A percentile compares a stretch with the other conserved stretches of the same genome.
Evolutionary conservation across 2,797 vertebrate species (phyloP).

Genomic region (Coluber constrictor): DNA sequence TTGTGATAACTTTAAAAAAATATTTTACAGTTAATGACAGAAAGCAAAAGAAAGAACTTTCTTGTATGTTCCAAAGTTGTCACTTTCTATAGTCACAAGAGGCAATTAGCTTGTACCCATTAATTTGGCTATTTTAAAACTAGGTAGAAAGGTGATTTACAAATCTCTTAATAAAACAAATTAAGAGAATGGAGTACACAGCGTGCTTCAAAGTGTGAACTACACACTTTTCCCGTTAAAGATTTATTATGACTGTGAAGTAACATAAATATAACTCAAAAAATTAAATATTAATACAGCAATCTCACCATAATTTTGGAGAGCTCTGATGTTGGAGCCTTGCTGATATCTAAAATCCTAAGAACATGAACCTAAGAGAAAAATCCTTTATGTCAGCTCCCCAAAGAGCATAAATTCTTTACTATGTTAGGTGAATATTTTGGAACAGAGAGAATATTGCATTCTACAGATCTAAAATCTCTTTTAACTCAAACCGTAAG

Average conservation of each 20-base stretch:
- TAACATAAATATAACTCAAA: background rate
- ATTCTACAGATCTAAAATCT: background rate
- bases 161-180: background rate
- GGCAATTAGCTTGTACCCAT: background rate
- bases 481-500: background rate
- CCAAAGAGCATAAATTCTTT: background rate
- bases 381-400: background rate
- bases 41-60: conserved; percentile 15
- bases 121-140: background rate
- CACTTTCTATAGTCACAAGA: background rate
- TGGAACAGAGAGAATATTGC: background rate
- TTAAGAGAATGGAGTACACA: background rate
- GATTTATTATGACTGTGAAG: background rate
- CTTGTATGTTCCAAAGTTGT: background rate
- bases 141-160: background rate
- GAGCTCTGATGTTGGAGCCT: background rate
- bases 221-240: background rate
- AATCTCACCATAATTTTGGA: background rate
- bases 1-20: background rate
- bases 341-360: background rate
- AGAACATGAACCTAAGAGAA: background rate
- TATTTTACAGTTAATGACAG: background rate
- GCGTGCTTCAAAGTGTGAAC: conserved; percentile 9
- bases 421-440: background rate
- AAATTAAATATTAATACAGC: background rate